Percentiles rank a stretch among this genome's conserved stretches.
phyloP scores from a whole-genome alignment of 2,888 invertebrate genomes.

The Cepaea hortensis region DNA sequence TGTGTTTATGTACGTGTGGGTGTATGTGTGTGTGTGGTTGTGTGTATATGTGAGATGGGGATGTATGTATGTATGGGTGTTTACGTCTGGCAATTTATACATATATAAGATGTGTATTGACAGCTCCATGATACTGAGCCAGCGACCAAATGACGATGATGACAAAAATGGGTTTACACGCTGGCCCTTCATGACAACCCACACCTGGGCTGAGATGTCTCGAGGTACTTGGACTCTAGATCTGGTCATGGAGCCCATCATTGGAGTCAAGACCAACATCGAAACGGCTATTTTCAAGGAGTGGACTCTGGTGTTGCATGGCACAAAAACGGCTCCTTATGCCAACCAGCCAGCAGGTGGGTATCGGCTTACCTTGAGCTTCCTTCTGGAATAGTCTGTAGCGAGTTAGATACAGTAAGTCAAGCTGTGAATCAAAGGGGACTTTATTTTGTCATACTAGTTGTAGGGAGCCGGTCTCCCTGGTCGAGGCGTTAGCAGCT shows the following conservation, averaged over 20 bases:
- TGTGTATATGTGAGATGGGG: too few relatives aligned
- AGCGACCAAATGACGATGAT: slow-evolving; percentile 96
- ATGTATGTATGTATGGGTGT: too few relatives aligned
- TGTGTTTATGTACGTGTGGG: background rate
- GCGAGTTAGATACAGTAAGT: too few relatives aligned
- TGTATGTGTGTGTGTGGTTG: background rate
- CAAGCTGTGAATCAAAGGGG: too few relatives aligned
- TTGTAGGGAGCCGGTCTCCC: too few relatives aligned
- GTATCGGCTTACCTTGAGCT: background rate
- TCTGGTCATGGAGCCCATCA: slow-evolving; percentile 80
- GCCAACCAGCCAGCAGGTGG: slow-evolving; percentile 84
- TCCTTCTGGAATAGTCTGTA: background rate
- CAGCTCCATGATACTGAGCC: slow-evolving; percentile 97
- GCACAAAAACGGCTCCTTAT: slow-evolving; percentile 94
- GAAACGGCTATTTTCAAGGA: slow-evolving; percentile 93
- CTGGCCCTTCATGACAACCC: slow-evolving; percentile 99
- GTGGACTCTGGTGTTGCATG: slow-evolving; percentile 98
- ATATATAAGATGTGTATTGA: background rate
- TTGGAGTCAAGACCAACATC: slow-evolving; percentile 75
- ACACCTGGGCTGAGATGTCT: slow-evolving; percentile 99
- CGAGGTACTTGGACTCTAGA: slow-evolving; percentile 95
- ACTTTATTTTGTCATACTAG: too few relatives aligned
- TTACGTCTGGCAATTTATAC: too few relatives aligned
- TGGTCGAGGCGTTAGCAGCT: too few relatives aligned
- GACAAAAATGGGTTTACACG: slow-evolving; percentile 95